Conservation (phyloP, 2,888 invertebrate genomes). For the Heteromurus nitidus region DNA sequence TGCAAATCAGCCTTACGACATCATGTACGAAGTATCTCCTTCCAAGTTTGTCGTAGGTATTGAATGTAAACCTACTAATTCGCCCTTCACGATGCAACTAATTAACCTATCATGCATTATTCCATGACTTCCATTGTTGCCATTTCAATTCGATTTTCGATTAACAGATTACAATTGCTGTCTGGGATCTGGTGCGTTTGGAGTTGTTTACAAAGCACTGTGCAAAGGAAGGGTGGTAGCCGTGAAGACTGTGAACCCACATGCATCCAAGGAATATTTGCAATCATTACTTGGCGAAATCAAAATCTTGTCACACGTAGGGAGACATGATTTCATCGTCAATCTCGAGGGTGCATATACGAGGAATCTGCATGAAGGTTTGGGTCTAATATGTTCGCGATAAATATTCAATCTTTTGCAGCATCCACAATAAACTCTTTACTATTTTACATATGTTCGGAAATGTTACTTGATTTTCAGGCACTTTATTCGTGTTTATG, state of each 20-base stretch:
- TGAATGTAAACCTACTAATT: not conserved
- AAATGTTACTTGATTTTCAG: too few species aligned
- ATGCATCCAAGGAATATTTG: conserved; percentile 49
- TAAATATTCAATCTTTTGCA: not conserved
- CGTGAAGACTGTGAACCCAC: conserved; percentile 51
- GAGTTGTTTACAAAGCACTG: conserved; percentile 51
- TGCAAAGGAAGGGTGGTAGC: conserved; percentile 46
- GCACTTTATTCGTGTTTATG: conserved; percentile 53
- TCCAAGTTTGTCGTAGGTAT: conserved; percentile 33
- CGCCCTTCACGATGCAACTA: too few species aligned
- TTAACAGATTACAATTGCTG: conserved; percentile 34
- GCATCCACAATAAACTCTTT: too few species aligned
- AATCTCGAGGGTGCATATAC: conserved; percentile 59
- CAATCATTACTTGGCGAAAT: conserved; percentile 58
- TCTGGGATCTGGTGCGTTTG: conserved; percentile 61
- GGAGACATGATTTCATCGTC: conserved; percentile 56
- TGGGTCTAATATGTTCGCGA: too few species aligned
- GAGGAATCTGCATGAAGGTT: conserved; percentile 39
- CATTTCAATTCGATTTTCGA: not conserved
- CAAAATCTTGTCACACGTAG: conserved; percentile 58
- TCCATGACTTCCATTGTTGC: not conserved
- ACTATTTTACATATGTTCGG: too few species aligned
- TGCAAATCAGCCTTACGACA: conserved; percentile 31
- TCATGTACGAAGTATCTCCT: conserved; percentile 6
- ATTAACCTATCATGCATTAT: not conserved